Conservation (phyloP, 2,113 vertebrate genomes). For the Microcebus jonahi region DNA sequence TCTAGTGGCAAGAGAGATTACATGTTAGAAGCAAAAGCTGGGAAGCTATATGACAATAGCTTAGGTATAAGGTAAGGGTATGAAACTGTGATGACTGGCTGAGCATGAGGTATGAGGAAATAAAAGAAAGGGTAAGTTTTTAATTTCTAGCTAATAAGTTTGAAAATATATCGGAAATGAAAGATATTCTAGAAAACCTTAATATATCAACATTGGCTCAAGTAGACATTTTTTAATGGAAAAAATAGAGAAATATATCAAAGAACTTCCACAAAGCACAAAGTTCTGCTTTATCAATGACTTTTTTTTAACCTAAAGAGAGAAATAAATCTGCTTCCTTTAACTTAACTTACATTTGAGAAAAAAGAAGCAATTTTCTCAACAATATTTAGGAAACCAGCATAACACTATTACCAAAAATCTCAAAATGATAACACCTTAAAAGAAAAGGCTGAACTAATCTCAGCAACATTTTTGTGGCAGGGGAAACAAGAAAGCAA, state of each 20-base stretch:
- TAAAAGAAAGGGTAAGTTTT: background rate
- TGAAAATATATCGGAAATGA: background rate
- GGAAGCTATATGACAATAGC: background rate
- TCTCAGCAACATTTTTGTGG: background rate
- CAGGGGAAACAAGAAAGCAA: background rate
- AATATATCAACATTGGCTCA: background rate
- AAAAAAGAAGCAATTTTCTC: background rate
- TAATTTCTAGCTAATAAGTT: background rate
- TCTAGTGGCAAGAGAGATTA: background rate
- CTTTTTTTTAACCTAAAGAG: background rate
- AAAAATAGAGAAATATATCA: background rate
- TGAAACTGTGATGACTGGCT: background rate
- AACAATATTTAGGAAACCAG: background rate
- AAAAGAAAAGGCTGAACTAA: background rate
- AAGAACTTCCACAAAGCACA: background rate
- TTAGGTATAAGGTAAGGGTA: background rate
- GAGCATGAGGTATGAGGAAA: background rate
- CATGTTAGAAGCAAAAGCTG: background rate
- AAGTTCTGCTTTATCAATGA: background rate
- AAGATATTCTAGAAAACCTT: slow-evolving; percentile 1
- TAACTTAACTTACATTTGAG: background rate
- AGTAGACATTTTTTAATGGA: background rate
- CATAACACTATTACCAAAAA: background rate
- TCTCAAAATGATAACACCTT: background rate
- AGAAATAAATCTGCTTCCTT: background rate